These are phyloP conservation scores for Papilio protenor DNA, from an alignment of 2,888 invertebrate species.

Conservation along the genomic window DNA sequence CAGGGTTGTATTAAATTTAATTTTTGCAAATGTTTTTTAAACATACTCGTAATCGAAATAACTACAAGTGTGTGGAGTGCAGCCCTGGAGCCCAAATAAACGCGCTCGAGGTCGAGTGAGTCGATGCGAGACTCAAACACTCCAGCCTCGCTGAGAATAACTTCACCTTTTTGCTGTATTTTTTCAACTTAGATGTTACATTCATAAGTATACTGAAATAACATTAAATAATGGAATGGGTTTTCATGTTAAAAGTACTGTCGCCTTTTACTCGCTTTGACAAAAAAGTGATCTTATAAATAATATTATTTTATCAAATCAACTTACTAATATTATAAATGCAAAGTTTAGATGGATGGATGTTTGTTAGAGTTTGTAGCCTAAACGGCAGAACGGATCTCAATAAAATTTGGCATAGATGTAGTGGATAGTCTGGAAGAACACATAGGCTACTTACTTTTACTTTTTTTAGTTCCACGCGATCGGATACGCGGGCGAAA, in stretches of 20 bases:
- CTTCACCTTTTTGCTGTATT: slow-evolving; percentile 5
- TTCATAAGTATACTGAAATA: background rate
- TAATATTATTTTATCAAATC: too few relatives aligned
- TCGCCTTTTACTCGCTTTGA: background rate
- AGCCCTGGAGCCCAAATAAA: slow-evolving; percentile 14
- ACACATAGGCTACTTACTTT: too few relatives aligned
- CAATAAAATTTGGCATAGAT: too few relatives aligned
- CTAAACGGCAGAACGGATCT: too few relatives aligned
- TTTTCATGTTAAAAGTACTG: background rate
- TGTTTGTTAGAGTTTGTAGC: too few relatives aligned
- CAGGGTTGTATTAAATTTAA: background rate
- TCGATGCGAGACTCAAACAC: slow-evolving; percentile 29
- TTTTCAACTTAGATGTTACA: background rate
- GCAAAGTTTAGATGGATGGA: too few relatives aligned
- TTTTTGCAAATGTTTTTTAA: background rate
- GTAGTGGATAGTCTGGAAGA: too few relatives aligned
- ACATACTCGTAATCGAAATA: slow-evolving; percentile 12
- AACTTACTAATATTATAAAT: too few relatives aligned
- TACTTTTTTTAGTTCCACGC: too few relatives aligned
- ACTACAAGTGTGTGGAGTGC: slow-evolving; percentile 1
- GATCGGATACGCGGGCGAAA: too few relatives aligned
- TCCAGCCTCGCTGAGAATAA: background rate
- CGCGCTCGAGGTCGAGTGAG: slow-evolving; percentile 19
- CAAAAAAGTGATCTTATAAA: background rate
- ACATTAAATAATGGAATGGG: background rate